Evolutionary conservation across 1,140 invertebrate genomes (phyloP).

Genomic region (Bathynomus jamesi): DNA sequence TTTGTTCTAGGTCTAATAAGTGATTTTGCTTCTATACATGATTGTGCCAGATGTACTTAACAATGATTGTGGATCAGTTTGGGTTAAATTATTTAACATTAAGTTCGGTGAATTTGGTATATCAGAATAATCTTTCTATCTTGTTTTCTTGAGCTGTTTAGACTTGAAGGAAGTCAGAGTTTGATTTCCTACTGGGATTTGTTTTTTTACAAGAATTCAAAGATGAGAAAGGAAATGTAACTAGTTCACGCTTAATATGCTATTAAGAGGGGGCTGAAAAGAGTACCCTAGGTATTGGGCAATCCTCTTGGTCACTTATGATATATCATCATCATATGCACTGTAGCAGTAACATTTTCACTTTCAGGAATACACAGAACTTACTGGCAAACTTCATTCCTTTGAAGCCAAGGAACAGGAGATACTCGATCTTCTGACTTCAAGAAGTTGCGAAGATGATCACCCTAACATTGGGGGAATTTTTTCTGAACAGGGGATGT

Average conservation of each 20-base stretch:
- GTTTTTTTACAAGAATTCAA: too few species aligned
- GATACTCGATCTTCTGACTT: conserved; percentile 57
- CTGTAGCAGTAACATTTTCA: conserved; percentile 4
- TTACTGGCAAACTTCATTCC: conserved; percentile 83
- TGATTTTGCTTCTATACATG: too few species aligned
- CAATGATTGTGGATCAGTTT: too few species aligned
- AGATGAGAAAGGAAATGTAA: too few species aligned
- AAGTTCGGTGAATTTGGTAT: too few species aligned
- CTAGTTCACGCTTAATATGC: background rate
- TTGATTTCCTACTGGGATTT: too few species aligned
- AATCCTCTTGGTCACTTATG: background rate
- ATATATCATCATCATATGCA: background rate
- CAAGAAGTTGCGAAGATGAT: conserved; percentile 44
- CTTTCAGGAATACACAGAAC: conserved; percentile 75
- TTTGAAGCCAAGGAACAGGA: conserved; percentile 75
- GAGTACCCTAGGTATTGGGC: background rate
- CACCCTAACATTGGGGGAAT: background rate
- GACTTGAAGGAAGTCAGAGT: too few species aligned
- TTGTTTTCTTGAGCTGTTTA: too few species aligned
- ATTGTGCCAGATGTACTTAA: too few species aligned
- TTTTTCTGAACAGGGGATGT: background rate
- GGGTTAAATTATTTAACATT: too few species aligned
- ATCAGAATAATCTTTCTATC: too few species aligned
- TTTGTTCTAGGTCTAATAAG: too few species aligned
- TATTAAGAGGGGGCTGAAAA: background rate